phyloP scores from a whole-genome alignment of 2,888 invertebrate species.

The Rhorus exstirpatorius region DNA sequence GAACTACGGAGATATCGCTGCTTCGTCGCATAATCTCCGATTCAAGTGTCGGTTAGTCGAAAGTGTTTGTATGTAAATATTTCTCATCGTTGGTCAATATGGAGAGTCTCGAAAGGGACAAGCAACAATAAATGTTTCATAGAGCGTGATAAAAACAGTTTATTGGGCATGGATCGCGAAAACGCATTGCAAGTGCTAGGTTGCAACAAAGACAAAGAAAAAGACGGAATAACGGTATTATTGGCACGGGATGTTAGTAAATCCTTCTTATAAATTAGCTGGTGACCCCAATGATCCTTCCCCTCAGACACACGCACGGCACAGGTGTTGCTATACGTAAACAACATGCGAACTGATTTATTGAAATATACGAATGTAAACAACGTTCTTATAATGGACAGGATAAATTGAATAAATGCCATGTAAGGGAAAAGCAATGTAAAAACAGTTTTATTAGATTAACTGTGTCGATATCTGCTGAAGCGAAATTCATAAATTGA shows the following conservation, averaged over 20 bases:
- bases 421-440: too few species aligned
- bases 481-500: too few species aligned
- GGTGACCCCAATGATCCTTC: slow-evolving; percentile 26
- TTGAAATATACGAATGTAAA: too few species aligned
- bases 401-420: too few species aligned
- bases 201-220: slow-evolving; percentile 1
- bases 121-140: slow-evolving; percentile 13
- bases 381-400: too few species aligned
- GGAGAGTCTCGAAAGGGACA: slow-evolving; percentile 7
- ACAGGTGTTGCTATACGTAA: too few species aligned
- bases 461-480: too few species aligned
- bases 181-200: slow-evolving; percentile 25
- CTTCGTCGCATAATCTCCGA: too few species aligned
- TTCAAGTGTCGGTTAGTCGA: slow-evolving; percentile 22
- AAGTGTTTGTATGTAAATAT: slow-evolving; percentile 55
- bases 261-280: slow-evolving; percentile 34
- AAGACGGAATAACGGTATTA: slow-evolving; percentile 22
- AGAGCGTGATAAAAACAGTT: slow-evolving; percentile 41
- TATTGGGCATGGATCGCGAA: slow-evolving; percentile 33
- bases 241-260: slow-evolving; percentile 26
- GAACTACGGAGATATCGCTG: too few species aligned
- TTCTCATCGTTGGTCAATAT: slow-evolving; percentile 49
- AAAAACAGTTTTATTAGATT: too few species aligned
- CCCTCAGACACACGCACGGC: background rate
- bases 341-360: too few species aligned